Evolutionary conservation across 2,888 invertebrate species (phyloP).

Genomic region (Emesis furor): DNA sequence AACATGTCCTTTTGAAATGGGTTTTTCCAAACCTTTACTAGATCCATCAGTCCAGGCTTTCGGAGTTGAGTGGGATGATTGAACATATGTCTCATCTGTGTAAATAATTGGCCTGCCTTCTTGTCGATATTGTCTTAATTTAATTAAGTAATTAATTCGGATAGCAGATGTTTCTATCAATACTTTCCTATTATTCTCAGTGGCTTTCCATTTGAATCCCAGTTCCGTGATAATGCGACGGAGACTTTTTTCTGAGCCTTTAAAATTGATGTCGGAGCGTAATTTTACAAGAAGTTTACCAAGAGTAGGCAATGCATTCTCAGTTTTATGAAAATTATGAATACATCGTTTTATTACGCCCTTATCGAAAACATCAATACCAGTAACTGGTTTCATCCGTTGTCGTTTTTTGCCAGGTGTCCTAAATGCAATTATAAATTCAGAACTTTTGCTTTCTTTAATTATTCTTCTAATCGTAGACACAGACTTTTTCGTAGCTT

Average conservation of each 20-base stretch:
- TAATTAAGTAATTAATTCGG: too few species aligned
- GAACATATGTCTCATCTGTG: neutral
- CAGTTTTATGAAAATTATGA: too few species aligned
- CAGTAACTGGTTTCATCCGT: neutral
- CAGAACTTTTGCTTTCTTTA: neutral
- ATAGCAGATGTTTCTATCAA: neutral
- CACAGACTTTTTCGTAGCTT: neutral
- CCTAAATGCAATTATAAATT: neutral
- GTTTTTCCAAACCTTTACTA: neutral
- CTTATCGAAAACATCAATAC: too few species aligned
- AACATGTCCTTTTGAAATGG: constrained; percentile 1
- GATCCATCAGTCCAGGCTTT: neutral
- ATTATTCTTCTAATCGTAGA: neutral
- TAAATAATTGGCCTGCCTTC: neutral
- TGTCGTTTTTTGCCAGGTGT: neutral
- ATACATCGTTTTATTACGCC: too few species aligned
- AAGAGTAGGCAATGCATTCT: too few species aligned
- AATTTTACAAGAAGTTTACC: neutral
- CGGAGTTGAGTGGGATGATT: neutral
- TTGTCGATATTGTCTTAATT: neutral
- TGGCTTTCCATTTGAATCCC: neutral
- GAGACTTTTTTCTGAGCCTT: neutral
- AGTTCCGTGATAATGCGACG: neutral
- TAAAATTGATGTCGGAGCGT: neutral
- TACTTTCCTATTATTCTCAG: neutral